Conservation (phyloP, 2,888 invertebrate genomes). For the Calephelis perditalis region DNA sequence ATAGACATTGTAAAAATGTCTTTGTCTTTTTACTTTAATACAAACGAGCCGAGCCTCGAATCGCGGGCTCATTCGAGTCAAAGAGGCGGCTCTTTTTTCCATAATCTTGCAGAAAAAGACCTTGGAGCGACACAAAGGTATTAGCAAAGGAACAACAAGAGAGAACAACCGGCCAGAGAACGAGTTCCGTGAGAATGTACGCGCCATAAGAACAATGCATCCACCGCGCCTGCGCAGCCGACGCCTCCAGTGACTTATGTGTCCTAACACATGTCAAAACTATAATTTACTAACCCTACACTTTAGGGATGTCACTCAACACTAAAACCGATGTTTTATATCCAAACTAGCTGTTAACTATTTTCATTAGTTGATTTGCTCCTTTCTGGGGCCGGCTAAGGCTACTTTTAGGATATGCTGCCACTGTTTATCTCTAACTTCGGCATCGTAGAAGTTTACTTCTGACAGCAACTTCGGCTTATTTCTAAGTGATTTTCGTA, state of each 20-base stretch:
- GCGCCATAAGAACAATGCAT: slow-evolving; percentile 51
- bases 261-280: slow-evolving; percentile 44
- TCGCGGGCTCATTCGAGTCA: slow-evolving; percentile 44
- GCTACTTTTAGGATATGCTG: too few relatives aligned
- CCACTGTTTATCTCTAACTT: too few relatives aligned
- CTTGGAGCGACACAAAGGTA: slow-evolving; percentile 52
- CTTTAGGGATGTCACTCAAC: slow-evolving; percentile 5
- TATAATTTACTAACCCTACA: slow-evolving; percentile 32
- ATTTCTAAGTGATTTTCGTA: too few relatives aligned
- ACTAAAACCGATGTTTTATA: not conserved
- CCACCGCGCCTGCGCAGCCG: slow-evolving; percentile 35
- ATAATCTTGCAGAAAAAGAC: slow-evolving; percentile 54
- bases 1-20: slow-evolving; percentile 10
- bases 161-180: slow-evolving; percentile 44
- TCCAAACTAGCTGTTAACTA: not conserved
- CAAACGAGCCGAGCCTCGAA: slow-evolving; percentile 15
- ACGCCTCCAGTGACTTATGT: slow-evolving; percentile 44
- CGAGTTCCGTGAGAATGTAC: slow-evolving; percentile 65
- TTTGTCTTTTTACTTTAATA: slow-evolving; percentile 24
- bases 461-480: too few relatives aligned
- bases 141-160: slow-evolving; percentile 61
- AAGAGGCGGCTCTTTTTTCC: slow-evolving; percentile 54
- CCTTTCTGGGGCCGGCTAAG: too few relatives aligned
- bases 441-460: too few relatives aligned
- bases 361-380: too few relatives aligned